Base-by-base conservation (phyloP, 1,140 invertebrate species). In the Procambarus virginalis region DNA sequence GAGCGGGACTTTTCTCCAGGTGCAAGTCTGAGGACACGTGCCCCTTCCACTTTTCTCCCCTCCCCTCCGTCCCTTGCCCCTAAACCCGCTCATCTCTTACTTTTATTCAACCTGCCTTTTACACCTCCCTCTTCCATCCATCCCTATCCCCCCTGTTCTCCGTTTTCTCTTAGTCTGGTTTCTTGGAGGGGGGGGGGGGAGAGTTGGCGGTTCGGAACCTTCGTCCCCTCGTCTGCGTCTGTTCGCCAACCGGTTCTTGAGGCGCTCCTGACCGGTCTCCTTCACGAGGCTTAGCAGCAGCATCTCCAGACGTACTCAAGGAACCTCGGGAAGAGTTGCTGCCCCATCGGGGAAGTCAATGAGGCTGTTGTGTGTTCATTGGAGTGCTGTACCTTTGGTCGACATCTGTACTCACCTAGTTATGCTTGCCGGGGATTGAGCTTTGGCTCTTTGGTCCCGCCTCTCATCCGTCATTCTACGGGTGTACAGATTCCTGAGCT, bases 11-110 rank as follows among this genome's bases (percentile, higher is more conserved):
- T 58, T 73, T 89, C 75, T 89, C 88, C 88, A 89, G 88, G 88
- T 89, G 88, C 88, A 89, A 84, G 79, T 70, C 80, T 55, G 64
- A 17, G 82, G 88, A 89, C 88, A 89, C 88, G 88, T 89, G 88
- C 88, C 88, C 60, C 78, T 64, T 60, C 49, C 64, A 58, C 60
- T 51, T 58, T 48, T 58, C 64, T 34, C 75, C 49, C 85, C 85
- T 86, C 70, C 60, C 76, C 82, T 55, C 68, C 48, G 46, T 51
- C 82, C 82, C 82, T 60, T 34, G 51, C 75, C 49, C 84, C 75
- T 58, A 58, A 86, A 86, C 84, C 73, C 73, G 84, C 75, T 73
- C 75, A 86, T 86, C 84, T 86, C 70, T 58, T 86, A 55, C 84
- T 86, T 86, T 55, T 86, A 86, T 86, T 86, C 75, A 86, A 34